phyloP scores from a whole-genome alignment of 2,888 invertebrate species.

The Troglohyphantes excavatus region DNA sequence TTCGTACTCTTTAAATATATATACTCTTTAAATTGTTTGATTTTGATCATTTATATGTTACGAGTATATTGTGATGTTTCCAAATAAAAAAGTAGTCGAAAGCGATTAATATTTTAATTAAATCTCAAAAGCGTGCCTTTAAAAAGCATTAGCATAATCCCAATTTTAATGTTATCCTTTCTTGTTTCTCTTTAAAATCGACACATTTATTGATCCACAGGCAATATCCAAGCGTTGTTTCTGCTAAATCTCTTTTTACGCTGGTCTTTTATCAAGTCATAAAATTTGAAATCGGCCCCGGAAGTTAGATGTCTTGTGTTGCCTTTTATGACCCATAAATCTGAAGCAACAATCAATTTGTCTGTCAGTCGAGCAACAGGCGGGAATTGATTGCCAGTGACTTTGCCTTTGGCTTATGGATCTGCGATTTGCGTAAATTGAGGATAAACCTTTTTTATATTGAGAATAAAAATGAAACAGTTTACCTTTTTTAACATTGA shows the following conservation, averaged over 20 bases:
- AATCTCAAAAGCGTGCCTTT: no score
- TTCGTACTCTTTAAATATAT: no score
- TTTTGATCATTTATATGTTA: no score
- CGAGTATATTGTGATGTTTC: no score
- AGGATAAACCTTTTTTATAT: no score
- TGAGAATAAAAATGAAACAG: no score
- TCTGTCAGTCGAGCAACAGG: slow-evolving; percentile 19
- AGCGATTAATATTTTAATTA: no score
- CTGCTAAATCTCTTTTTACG: slow-evolving; percentile 13
- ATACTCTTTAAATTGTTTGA: no score
- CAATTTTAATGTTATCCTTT: no score
- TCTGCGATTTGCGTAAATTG: background rate
- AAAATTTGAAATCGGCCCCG: slow-evolving; percentile 32
- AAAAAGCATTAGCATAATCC: no score
- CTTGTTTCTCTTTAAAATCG: background rate
- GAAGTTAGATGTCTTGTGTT: slow-evolving; percentile 7
- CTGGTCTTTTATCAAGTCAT: slow-evolving; percentile 28
- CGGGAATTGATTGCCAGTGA: background rate
- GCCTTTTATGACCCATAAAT: slow-evolving; percentile 39
- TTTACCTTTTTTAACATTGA: no score
- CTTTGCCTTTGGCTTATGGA: background rate
- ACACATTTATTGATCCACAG: slow-evolving; percentile 28
- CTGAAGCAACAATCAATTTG: slow-evolving; percentile 23
- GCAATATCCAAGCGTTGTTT: slow-evolving; percentile 9
- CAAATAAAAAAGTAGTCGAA: no score